A percentile compares a stretch with the other conserved stretches of the same genome.
These are phyloP conservation scores for Sciurus niger DNA, from an alignment of 2,113 vertebrate genomes.

Conservation along the genomic window DNA sequence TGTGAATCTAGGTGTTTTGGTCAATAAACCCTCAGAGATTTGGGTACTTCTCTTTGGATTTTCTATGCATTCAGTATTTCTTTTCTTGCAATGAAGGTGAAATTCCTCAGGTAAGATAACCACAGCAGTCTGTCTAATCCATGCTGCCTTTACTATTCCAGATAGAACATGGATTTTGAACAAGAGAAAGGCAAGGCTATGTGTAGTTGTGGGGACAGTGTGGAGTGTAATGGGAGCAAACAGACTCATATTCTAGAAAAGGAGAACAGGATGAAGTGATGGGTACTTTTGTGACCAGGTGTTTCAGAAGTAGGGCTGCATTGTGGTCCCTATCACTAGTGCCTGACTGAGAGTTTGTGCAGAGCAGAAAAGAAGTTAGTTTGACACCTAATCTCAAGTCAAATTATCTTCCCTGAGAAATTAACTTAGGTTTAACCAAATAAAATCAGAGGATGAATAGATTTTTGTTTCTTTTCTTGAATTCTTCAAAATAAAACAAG, in stretches of 20 bases:
- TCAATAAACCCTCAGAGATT: neutral
- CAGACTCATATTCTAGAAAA: neutral
- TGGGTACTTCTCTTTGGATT: neutral
- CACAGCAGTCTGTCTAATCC: neutral
- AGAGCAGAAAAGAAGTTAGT: neutral
- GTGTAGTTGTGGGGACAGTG: neutral
- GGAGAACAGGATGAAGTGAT: neutral
- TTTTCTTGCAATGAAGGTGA: neutral
- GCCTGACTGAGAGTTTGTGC: neutral
- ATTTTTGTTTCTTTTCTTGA: conserved; percentile 41
- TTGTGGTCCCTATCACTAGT: neutral
- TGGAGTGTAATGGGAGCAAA: neutral
- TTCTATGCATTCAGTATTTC: neutral
- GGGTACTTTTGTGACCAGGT: neutral
- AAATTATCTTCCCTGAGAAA: conserved; percentile 69
- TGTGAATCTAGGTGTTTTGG: neutral
- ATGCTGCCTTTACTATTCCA: neutral
- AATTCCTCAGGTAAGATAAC: neutral
- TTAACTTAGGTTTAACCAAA: conserved; percentile 69
- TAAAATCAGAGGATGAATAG: conserved; percentile 52
- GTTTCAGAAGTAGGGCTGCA: neutral
- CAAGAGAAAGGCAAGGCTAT: neutral
- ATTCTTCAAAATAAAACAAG: conserved; percentile 66
- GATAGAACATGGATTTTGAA: neutral
- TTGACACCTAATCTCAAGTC: neutral